These are phyloP conservation scores for Seladonia tumulorum DNA, from an alignment of 2,888 invertebrate species.

Conservation along the genomic window DNA sequence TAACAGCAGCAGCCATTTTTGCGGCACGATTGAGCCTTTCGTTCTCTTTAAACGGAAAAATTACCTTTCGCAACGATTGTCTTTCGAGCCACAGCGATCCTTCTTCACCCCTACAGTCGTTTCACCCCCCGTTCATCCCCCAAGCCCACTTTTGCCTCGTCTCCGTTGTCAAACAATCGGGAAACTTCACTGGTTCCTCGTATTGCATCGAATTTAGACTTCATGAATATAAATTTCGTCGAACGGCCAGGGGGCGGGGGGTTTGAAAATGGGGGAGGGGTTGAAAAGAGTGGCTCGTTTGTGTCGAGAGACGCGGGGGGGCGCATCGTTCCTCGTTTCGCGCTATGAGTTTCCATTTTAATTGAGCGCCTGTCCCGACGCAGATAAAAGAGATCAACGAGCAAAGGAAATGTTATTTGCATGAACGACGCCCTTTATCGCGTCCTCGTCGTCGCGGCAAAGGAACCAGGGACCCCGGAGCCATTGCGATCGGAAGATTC, in stretches of 20 bases:
- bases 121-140: background rate
- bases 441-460: background rate
- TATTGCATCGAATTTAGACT: conserved; percentile 25
- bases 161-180: conserved; percentile 44
- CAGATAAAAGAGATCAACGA: conserved; percentile 9
- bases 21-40: conserved; percentile 16
- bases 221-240: conserved; percentile 35
- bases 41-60: conserved; percentile 46
- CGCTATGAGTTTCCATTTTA: conserved; percentile 9
- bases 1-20: conserved; percentile 20
- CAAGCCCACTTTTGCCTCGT: background rate
- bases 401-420: conserved; percentile 13
- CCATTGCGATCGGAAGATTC: conserved; percentile 2
- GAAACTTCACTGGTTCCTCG: conserved; percentile 32
- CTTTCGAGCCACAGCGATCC: conserved; percentile 33
- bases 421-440: background rate
- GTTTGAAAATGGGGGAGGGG: background rate
- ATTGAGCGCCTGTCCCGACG: background rate
- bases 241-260: background rate
- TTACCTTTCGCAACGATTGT: conserved; percentile 28
- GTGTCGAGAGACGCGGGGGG: background rate
- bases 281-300: background rate
- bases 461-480: background rate
- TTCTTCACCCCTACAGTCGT: conserved; percentile 18
- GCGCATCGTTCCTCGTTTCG: background rate